Conservation (phyloP, 2,888 invertebrate species). For the Scotopteryx bipunctaria region DNA sequence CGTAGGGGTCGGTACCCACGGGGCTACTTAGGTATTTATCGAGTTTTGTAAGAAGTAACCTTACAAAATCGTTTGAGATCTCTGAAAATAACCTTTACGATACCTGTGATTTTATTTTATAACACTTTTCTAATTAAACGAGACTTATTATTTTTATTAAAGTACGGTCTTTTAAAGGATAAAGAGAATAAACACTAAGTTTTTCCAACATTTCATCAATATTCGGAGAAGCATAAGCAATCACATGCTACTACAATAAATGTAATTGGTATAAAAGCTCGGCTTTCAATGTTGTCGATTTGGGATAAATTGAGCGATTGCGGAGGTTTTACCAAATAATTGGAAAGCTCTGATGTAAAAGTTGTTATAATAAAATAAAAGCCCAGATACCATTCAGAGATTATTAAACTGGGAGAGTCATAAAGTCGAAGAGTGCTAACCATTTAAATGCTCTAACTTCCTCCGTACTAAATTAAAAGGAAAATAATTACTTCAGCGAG, state of each 20-base stretch:
- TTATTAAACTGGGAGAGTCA: neutral
- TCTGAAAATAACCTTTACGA: too few species aligned
- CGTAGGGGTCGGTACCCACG: neutral
- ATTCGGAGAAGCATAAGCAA: neutral
- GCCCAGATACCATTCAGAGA: too few species aligned
- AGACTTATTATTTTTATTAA: too few species aligned
- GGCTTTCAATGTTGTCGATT: neutral
- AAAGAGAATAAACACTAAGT: too few species aligned
- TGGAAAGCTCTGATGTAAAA: too few species aligned
- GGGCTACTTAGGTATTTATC: neutral
- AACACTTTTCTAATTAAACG: too few species aligned
- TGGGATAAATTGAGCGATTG: constrained; percentile 4
- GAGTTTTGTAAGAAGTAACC: neutral
- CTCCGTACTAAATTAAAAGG: neutral
- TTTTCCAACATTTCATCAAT: neutral
- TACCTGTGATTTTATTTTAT: neutral
- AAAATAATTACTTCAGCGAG: neutral
- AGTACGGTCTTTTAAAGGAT: too few species aligned
- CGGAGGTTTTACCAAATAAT: neutral
- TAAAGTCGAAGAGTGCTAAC: neutral
- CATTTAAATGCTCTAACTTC: neutral
- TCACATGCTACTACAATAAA: neutral
- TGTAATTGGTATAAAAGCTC: constrained; percentile 6
- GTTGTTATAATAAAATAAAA: too few species aligned
- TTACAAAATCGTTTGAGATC: too few species aligned